Conservation (phyloP, 2,797 vertebrate species). For the Scolopax rusticola region DNA sequence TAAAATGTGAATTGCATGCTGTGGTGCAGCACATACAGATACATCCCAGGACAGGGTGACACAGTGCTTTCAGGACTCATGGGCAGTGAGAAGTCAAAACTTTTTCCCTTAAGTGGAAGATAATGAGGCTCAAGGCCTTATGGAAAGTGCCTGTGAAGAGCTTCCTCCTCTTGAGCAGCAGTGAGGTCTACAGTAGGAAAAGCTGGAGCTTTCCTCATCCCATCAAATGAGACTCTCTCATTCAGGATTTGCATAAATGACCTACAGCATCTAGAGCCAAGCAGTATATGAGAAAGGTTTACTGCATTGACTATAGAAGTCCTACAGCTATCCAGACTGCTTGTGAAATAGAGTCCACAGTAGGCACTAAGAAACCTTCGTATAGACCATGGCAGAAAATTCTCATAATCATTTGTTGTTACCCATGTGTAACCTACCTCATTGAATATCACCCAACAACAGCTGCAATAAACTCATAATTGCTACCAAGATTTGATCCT, state of each 20-base stretch:
- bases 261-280: background rate
- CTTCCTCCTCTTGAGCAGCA: background rate
- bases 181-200: background rate
- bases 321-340: background rate
- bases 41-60: background rate
- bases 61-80: background rate
- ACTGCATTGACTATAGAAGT: background rate
- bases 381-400: background rate
- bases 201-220: background rate
- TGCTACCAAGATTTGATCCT: background rate
- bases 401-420: background rate
- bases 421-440: background rate
- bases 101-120: no score
- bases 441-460: background rate
- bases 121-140: rapidly evolving
- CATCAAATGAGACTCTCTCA: background rate
- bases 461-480: background rate
- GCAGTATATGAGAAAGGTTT: background rate
- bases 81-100: background rate
- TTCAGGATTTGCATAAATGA: background rate
- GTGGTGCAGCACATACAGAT: background rate
- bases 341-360: background rate
- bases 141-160: background rate
- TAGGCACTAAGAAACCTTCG: background rate
- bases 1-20: rapidly evolving